These are phyloP conservation scores for Acronicta aceris DNA, from an alignment of 2,888 invertebrate species.

Conservation along the genomic window DNA sequence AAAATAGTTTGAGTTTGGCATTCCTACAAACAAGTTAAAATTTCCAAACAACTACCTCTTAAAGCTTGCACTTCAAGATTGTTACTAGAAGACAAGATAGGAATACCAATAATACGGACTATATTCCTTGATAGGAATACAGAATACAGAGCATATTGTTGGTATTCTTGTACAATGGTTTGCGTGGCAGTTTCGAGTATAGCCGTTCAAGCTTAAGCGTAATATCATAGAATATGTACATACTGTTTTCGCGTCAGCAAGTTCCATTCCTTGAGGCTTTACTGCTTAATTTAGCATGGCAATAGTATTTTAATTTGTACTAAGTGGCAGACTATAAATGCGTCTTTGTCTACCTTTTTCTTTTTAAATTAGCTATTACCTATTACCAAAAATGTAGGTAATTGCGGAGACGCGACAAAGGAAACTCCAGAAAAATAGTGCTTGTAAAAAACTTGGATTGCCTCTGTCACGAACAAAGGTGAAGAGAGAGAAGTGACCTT, in stretches of 20 bases:
- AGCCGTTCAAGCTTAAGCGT: neutral
- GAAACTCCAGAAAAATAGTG: too few species aligned
- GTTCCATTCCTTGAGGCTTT: constrained; percentile 6
- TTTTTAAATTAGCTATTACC: too few species aligned
- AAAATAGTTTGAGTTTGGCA: too few species aligned
- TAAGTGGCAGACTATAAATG: neutral
- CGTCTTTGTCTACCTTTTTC: too few species aligned
- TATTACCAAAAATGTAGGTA: too few species aligned
- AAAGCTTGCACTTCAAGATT: neutral
- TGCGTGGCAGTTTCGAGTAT: neutral
- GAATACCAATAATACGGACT: neutral
- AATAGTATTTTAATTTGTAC: neutral
- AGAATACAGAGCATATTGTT: too few species aligned
- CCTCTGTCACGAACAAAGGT: too few species aligned
- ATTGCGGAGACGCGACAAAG: too few species aligned
- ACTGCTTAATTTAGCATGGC: neutral
- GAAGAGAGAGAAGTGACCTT: too few species aligned
- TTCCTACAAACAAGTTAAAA: too few species aligned
- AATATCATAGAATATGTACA: neutral
- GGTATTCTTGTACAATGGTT: neutral
- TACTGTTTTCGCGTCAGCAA: constrained; percentile 23
- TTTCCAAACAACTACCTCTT: too few species aligned
- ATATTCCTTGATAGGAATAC: neutral
- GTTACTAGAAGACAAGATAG: neutral
- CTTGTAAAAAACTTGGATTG: too few species aligned